Base-by-base conservation (phyloP, 1,140 invertebrate genomes). In the Neoseiulus cucumeris region DNA sequence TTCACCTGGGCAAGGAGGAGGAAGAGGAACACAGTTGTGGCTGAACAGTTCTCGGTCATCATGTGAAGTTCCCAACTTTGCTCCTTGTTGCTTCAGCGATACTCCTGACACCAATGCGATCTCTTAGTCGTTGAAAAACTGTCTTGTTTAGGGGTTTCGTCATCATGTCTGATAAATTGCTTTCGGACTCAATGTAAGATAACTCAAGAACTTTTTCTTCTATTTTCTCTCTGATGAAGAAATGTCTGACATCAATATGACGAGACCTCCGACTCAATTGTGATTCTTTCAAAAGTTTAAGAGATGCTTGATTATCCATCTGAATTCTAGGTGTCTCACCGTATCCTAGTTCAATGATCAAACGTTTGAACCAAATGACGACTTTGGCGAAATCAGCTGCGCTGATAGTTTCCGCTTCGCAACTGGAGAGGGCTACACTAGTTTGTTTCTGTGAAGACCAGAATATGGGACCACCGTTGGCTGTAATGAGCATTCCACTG, bases 361-460 rank as follows among this genome's bases (percentile, higher is more conserved):
- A 64, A 17, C 39, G 9, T 25, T 66, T 47, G 22, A 75, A 30
- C 68, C 70, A 74, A 2, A 73, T 65, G 67, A 39, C 73, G 73
- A 71, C 73, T 72, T 64, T 75, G 42, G 65, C 72, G 47, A 73
- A 71, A 69, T 73, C 73, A 51, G 74, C 71, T 65, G 74, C 66
- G 17, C 71, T 68, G 65, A 76, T 72, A 65, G 74, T 76, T 65
- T 77, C 76, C 1, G 73, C 72, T 70, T 76, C 74, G 1, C 71
- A 70, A 17, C 68, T 70, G 14, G 70, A 74, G 1, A 75, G 68
- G 42, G 74, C 71, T 25, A 74, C 68, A 7, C 65, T 69, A 12
- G 66, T 68, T 51, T 76, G 74, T 55, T 73, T 72, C 44, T 69
- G 71, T 41, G 68, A 68, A 9, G 67, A 44, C 74, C 74, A 75